Base-by-base conservation (phyloP, 2,113 vertebrate species). In the Candoia aspera region DNA sequence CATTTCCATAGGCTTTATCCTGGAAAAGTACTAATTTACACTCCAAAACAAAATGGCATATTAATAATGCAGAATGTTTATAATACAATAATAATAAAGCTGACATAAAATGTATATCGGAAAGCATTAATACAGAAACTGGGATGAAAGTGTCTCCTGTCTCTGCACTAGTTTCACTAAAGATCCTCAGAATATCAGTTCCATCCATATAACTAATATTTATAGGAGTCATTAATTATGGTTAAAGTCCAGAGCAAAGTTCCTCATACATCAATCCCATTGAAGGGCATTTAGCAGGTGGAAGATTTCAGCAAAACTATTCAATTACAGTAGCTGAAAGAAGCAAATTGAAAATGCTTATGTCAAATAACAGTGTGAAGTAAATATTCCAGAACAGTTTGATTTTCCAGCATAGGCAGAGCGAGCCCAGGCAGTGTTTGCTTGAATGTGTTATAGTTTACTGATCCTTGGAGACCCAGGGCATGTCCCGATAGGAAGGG, bases 141-240 rank as follows among this genome's bases (percentile, higher is more conserved):
- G 9, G 83, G 29, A 26, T 60, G 46, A 19, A 60, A 1, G 5
- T 85, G 83, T 53, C 57, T 90, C 57, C 29, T 53, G 26, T 53
- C 42, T 90, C 24, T 53, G 19, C 53, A 8, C 21, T 60, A 23
- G 29, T 58, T 62, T 53, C 46, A 91, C 9, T 86, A 86, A 85
- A 86, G 10, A 9, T 62, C 29, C 11, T 53, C 83, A 85, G 68
- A 85, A 62, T 23, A 91, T 49, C 33, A 42, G 17, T 68, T 54
- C 58, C 53, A n/a, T 85, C 83, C 26, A 86, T 62, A 11, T 21
- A 91, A 73, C 17, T 85, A 91, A 60, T 85, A 62, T 49, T 62
- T 91, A 84, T 13, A 59, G 26, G 53, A n/a, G 9, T 55, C 57
- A 60, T 85, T 91, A 91, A 91, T 91, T 90, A 85, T 53, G 17